phyloP scores from a whole-genome alignment of 2,797 vertebrate species.

The Poecilia picta region DNA sequence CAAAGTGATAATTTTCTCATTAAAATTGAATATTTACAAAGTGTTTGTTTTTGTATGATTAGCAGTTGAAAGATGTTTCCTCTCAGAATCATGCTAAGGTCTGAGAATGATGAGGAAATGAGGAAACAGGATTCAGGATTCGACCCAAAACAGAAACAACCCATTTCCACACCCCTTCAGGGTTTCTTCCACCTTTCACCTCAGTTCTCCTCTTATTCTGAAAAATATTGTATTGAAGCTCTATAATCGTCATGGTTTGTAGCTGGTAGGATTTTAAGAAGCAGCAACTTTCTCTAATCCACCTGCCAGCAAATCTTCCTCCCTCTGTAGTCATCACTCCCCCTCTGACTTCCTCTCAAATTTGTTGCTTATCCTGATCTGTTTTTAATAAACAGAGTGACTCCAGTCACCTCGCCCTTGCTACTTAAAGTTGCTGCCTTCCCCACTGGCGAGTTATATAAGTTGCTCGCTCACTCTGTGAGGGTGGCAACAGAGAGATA shows the following conservation, averaged over 20 bases:
- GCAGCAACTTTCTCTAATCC: background rate
- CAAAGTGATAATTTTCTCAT: background rate
- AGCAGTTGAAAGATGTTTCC: background rate
- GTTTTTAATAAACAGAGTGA: background rate
- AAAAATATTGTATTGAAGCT: background rate
- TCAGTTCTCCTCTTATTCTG: background rate
- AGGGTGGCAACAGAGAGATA: background rate
- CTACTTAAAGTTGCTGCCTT: background rate
- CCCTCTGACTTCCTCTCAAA: background rate
- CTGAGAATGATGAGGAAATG: background rate
- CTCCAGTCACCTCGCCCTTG: background rate
- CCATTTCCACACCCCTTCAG: background rate
- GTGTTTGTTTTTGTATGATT: too few species aligned
- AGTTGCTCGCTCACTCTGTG: background rate
- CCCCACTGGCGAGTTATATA: background rate
- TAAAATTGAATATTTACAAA: background rate
- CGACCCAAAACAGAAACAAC: background rate
- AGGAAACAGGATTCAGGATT: background rate
- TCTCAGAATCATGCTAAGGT: background rate
- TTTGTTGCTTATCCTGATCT: background rate
- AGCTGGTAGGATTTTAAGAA: background rate
- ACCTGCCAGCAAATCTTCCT: background rate
- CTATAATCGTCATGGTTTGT: background rate
- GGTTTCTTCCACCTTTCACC: background rate
- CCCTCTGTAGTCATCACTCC: background rate